Percentiles rank a stretch among this genome's conserved stretches.
phyloP scores from a whole-genome alignment of 1,140 invertebrate species.

The Drosophila setifemur region DNA sequence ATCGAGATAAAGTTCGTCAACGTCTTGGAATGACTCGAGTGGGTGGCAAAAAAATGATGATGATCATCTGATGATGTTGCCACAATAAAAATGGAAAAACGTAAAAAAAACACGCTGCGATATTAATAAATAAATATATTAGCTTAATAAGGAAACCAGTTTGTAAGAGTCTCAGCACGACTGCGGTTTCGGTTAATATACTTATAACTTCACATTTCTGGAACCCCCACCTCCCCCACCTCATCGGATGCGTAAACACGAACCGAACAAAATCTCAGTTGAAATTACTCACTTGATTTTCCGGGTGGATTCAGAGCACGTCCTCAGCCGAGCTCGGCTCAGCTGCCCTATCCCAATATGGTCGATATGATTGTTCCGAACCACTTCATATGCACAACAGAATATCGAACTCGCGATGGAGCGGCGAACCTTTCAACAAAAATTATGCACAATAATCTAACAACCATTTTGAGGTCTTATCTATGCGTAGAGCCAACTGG shows the following conservation, averaged over 20 bases:
- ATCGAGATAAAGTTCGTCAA: slow-evolving; percentile 45
- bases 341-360: slow-evolving; percentile 42
- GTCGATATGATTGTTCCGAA: slow-evolving; percentile 11
- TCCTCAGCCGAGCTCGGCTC: not conserved
- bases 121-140: slow-evolving; percentile 49
- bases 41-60: slow-evolving; percentile 28
- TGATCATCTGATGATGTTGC: slow-evolving; percentile 14
- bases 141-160: slow-evolving; percentile 52
- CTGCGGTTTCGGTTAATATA: slow-evolving; percentile 5
- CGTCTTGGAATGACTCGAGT: slow-evolving; percentile 57
- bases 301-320: slow-evolving; percentile 28
- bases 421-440: slow-evolving; percentile 51
- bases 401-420: slow-evolving; percentile 4
- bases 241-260: slow-evolving; percentile 15
- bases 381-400: slow-evolving; percentile 22
- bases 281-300: slow-evolving; percentile 24
- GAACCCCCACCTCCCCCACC: not conserved
- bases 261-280: slow-evolving; percentile 17
- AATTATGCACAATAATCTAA: slow-evolving; percentile 61
- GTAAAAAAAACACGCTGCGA: slow-evolving; percentile 14
- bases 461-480: slow-evolving; percentile 59
- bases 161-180: slow-evolving; percentile 25
- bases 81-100: not conserved
- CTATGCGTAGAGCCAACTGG: slow-evolving; percentile 33
- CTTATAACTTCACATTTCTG: not conserved